Evolutionary conservation across 2,113 vertebrate genomes (phyloP).

Genomic region (Cyrtonyx montezumae): DNA sequence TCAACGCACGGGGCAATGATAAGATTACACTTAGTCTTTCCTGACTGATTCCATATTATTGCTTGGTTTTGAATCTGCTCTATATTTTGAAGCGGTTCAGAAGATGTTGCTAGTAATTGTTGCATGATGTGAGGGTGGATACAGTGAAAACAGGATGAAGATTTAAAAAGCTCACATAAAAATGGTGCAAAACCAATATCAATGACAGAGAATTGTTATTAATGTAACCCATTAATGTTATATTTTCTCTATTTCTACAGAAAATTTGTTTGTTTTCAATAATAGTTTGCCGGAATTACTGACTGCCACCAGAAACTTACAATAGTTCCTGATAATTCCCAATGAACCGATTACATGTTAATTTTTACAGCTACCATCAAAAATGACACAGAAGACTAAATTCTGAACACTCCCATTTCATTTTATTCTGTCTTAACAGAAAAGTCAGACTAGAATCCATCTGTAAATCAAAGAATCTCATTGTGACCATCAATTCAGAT

Average conservation of each 20-base stretch:
- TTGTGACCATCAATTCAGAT: background rate
- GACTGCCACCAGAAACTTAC: background rate
- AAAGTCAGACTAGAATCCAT: background rate
- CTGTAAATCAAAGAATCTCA: background rate
- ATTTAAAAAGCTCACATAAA: background rate
- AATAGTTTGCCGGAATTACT: background rate
- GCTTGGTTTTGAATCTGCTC: background rate
- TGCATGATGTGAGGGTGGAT: background rate
- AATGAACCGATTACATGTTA: background rate
- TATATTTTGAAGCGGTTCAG: background rate
- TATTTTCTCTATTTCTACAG: background rate
- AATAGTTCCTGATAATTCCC: background rate
- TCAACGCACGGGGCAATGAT: background rate
- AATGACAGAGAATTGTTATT: background rate
- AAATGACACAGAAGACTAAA: background rate
- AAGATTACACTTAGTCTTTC: background rate
- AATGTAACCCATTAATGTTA: background rate
- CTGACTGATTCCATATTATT: background rate
- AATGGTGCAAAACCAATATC: background rate
- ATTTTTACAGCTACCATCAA: background rate
- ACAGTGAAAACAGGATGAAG: background rate
- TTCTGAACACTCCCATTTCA: background rate
- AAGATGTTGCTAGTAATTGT: background rate
- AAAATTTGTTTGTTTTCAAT: background rate
- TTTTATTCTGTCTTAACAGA: background rate